Conservation (phyloP, 1,140 invertebrate species). For the Drosophila virilis region DNA sequence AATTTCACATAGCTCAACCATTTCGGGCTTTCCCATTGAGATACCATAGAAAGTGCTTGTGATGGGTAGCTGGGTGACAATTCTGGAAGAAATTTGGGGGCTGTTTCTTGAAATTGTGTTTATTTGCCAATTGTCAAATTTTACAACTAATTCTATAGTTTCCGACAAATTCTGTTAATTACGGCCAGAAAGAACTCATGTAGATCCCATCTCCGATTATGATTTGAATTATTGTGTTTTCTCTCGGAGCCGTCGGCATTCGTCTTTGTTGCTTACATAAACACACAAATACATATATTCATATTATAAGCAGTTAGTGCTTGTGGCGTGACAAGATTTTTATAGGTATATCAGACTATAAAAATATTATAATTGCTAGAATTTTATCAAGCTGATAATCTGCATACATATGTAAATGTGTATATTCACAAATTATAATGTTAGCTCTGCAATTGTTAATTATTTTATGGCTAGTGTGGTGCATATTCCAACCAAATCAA, state of each 20-base stretch:
- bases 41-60: no score
- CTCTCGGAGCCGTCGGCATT: background rate
- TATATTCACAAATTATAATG: background rate
- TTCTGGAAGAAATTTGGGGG: no score
- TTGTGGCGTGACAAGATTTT: conserved; percentile 12
- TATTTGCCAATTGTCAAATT: no score
- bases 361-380: conserved; percentile 12
- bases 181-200: background rate
- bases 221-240: background rate
- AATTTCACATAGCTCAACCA: background rate
- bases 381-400: conserved; percentile 17
- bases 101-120: background rate
- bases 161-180: background rate
- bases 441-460: background rate
- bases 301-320: background rate
- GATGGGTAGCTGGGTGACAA: no score
- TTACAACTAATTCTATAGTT: background rate
- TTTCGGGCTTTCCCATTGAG: no score
- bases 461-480: background rate
- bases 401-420: background rate
- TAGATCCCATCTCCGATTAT: background rate
- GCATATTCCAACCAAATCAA: no score
- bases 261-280: no score
- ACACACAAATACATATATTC: background rate
- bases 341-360: conserved; percentile 2